phyloP scores from a whole-genome alignment of 2,797 vertebrate species.

The Hapalemur alaotrensis region DNA sequence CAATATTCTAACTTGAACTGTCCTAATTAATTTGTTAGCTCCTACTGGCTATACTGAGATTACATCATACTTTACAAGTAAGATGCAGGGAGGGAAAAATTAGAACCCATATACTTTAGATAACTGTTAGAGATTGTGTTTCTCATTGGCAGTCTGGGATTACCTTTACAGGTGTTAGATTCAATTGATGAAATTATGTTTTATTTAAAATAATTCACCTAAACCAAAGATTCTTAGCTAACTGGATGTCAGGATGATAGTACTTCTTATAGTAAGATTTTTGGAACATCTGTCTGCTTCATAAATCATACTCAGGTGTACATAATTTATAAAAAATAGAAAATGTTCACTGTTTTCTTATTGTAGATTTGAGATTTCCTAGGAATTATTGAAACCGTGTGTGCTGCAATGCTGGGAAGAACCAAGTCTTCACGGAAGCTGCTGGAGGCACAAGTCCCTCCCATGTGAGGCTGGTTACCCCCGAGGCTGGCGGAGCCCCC shows the following conservation, averaged over 20 bases:
- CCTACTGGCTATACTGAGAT: neutral
- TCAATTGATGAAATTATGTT: neutral
- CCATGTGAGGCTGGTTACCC: rapidly evolving
- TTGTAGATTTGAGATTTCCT: neutral
- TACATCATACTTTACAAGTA: neutral
- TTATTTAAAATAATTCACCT: neutral
- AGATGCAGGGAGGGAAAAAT: neutral
- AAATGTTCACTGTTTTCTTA: neutral
- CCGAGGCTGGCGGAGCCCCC: rapidly evolving
- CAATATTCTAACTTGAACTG: neutral
- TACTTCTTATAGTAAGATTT: neutral
- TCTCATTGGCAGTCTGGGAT: neutral
- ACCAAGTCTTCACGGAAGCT: rapidly evolving
- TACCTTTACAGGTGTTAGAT: neutral
- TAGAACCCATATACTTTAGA: neutral
- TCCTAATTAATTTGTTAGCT: neutral
- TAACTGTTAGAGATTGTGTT: neutral
- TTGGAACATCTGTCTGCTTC: neutral
- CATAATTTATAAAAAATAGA: neutral
- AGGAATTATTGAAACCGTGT: neutral
- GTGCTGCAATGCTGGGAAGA: neutral
- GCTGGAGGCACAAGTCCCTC: neutral
- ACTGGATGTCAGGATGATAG: neutral
- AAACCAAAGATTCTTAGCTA: neutral
- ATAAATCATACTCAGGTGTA: neutral